These are phyloP conservation scores for Melanotaenia boesemani DNA, from an alignment of 2,797 vertebrate species.

Conservation along the genomic window DNA sequence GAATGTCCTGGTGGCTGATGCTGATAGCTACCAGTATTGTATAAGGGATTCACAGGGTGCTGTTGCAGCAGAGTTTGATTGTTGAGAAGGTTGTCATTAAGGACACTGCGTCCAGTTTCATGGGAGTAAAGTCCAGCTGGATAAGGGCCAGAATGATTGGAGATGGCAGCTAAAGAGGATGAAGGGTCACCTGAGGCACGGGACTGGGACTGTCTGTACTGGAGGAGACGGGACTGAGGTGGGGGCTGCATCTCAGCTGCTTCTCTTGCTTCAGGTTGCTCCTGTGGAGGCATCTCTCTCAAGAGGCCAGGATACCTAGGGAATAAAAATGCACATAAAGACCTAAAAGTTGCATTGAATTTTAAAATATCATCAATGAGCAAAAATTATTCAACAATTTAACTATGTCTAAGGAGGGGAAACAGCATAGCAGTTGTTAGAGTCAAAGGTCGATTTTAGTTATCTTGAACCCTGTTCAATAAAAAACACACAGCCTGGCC, in stretches of 20 bases:
- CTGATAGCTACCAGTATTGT: slow-evolving; percentile 74
- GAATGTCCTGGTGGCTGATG: slow-evolving; percentile 88
- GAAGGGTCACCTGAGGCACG: slow-evolving; percentile 91
- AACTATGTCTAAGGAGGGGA: no score
- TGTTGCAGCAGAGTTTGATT: slow-evolving; percentile 89
- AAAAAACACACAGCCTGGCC: no score
- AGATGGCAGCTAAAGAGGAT: slow-evolving; percentile 86
- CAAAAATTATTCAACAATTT: no score
- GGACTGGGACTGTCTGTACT: slow-evolving; percentile 93
- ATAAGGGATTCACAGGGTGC: slow-evolving; percentile 82
- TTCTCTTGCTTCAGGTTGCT: slow-evolving; percentile 90
- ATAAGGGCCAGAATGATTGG: slow-evolving; percentile 87
- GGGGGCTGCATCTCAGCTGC: slow-evolving; percentile 93
- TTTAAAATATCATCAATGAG: not conserved
- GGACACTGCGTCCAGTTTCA: slow-evolving; percentile 84
- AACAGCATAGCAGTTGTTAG: no score
- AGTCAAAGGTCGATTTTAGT: no score
- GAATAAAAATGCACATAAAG: not conserved
- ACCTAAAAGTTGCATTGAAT: not conserved
- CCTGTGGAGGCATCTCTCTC: slow-evolving; percentile 92
- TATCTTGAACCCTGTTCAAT: no score
- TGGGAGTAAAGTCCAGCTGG: slow-evolving; percentile 84
- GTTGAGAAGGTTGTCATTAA: slow-evolving; percentile 84
- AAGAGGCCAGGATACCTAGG: slow-evolving; percentile 94
- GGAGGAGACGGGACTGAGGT: slow-evolving; percentile 97